Evolutionary conservation across 2,113 vertebrate genomes (phyloP).

Genomic region (Cervus canadensis): DNA sequence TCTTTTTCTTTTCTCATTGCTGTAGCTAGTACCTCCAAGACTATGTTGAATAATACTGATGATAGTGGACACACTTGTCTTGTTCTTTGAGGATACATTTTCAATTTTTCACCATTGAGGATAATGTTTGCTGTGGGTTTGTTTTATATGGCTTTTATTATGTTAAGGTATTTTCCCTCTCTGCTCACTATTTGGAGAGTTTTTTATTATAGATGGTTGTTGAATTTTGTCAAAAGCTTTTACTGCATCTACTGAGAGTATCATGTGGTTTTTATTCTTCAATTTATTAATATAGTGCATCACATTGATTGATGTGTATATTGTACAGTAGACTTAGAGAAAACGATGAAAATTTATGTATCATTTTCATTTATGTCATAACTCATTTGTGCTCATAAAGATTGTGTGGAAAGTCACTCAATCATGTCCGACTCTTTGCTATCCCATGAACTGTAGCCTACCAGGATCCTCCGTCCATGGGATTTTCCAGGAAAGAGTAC

Average conservation of each 20-base stretch:
- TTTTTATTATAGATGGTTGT: not conserved
- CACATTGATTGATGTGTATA: not conserved
- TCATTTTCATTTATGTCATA: not conserved
- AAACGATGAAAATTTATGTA: not conserved
- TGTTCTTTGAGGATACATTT: not conserved
- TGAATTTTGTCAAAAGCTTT: not conserved
- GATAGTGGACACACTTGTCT: not conserved
- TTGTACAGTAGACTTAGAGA: not conserved
- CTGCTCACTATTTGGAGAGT: not conserved
- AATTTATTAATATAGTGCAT: not conserved
- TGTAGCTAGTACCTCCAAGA: not conserved
- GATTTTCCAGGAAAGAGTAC: no score
- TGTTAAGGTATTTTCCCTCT: not conserved
- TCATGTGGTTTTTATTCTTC: not conserved
- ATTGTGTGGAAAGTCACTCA: not conserved
- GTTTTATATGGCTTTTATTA: not conserved
- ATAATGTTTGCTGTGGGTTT: not conserved
- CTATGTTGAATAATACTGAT: not conserved
- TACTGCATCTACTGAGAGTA: not conserved
- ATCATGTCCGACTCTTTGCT: no score
- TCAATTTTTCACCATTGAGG: not conserved
- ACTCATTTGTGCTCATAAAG: not conserved
- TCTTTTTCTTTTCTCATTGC: not conserved
- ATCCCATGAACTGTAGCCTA: no score
- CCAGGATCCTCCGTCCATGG: no score